These are phyloP conservation scores for Hypomecis punctinalis DNA, from an alignment of 2,888 invertebrate species.

Conservation along the genomic window DNA sequence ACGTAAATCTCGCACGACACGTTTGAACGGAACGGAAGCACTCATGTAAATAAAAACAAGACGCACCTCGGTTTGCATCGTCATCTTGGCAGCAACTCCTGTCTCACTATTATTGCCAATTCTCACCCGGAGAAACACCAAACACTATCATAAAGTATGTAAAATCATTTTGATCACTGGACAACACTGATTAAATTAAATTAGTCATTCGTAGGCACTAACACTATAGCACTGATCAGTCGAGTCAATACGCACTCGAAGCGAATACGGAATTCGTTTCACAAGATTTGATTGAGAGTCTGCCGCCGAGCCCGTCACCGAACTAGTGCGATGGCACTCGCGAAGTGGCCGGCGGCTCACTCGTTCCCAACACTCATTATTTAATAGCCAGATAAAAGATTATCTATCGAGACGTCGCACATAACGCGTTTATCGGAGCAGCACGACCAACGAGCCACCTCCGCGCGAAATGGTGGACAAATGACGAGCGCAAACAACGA, in stretches of 20 bases:
- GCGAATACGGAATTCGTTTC: neutral
- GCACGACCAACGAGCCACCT: constrained; percentile 45
- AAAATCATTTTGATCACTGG: constrained; percentile 35
- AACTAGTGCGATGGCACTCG: constrained; percentile 54
- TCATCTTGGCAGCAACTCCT: constrained; percentile 70
- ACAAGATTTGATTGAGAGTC: constrained; percentile 17
- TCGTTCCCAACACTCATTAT: constrained; percentile 68
- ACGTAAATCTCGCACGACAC: constrained; percentile 4
- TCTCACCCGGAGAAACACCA: constrained; percentile 23
- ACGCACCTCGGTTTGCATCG: constrained; percentile 57
- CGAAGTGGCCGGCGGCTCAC: constrained; percentile 58
- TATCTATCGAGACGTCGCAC: constrained; percentile 79
- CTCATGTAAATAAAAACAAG: constrained; percentile 61
- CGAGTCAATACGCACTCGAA: neutral
- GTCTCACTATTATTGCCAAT: constrained; percentile 43
- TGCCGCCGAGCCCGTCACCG: constrained; percentile 48
- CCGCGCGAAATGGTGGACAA: constrained; percentile 24
- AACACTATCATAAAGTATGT: constrained; percentile 21
- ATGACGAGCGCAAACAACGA: constrained; percentile 25
- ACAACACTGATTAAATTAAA: constrained; percentile 17
- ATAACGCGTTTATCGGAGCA: constrained; percentile 60
- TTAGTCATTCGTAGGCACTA: neutral
- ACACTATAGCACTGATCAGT: neutral
- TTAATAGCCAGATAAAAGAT: constrained; percentile 82
- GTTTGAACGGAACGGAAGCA: constrained; percentile 35